phyloP scores from a whole-genome alignment of 2,113 vertebrate species.

The Alosa alosa region DNA sequence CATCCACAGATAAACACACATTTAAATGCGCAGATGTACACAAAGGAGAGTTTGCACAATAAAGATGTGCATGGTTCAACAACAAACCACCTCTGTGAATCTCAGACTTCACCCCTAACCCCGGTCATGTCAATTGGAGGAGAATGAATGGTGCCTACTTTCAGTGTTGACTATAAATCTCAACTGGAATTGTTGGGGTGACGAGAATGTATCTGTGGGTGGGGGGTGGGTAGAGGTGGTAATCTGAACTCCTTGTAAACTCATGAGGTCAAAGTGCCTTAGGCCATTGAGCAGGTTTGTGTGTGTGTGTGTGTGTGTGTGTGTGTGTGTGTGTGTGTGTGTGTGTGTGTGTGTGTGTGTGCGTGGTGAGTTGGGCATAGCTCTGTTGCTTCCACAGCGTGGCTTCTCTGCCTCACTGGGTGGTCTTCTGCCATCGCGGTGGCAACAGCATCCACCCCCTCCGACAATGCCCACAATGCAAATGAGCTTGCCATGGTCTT shows the following conservation, averaged over 20 bases:
- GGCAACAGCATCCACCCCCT: not conserved
- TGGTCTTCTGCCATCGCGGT: not conserved
- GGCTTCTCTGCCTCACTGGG: not conserved
- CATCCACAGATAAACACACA: not conserved
- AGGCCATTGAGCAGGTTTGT: not conserved
- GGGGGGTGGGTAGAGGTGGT: not conserved
- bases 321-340: not conserved
- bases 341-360: not conserved
- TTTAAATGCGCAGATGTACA: not conserved
- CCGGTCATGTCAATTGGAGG: not conserved
- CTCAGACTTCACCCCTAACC: not conserved
- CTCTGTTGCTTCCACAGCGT: not conserved
- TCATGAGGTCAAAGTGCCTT: not conserved
- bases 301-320: not conserved
- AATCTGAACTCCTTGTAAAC: not conserved
- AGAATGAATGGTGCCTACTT: not conserved
- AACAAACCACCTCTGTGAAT: not conserved
- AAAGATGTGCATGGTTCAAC: not conserved
- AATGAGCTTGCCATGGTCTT: slow-evolving; percentile 31
- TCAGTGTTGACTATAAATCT: not conserved
- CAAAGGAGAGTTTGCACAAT: not conserved
- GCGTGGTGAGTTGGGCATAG: not conserved
- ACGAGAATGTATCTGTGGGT: not conserved
- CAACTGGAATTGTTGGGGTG: not conserved
- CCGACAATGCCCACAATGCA: slow-evolving; percentile 24